Evolutionary conservation across 2,797 vertebrate species (phyloP).

Genomic region (Gymnothorax javanicus): DNA sequence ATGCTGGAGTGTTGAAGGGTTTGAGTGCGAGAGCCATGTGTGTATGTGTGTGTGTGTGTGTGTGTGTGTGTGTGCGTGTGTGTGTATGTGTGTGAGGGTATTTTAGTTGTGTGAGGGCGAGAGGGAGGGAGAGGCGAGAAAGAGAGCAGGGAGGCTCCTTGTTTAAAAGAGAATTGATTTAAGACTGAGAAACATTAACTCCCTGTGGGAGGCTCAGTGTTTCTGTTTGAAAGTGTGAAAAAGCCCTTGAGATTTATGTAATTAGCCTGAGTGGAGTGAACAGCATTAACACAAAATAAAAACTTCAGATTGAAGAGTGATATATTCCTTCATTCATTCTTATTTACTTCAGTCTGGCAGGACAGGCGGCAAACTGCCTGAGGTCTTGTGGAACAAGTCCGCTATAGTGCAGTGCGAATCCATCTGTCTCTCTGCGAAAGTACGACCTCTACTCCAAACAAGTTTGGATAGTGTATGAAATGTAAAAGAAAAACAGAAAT

Average conservation of each 20-base stretch:
- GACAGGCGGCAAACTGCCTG: not conserved
- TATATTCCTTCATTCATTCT: not conserved
- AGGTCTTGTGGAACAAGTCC: not conserved
- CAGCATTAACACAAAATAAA: not conserved
- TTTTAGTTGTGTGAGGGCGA: not conserved
- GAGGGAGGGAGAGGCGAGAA: not conserved
- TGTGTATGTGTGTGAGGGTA: not conserved
- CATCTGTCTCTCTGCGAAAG: not conserved
- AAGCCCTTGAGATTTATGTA: not conserved
- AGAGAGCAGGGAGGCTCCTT: not conserved
- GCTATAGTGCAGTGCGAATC: not conserved
- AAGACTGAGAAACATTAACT: not conserved
- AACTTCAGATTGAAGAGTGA: conserved; percentile 1
- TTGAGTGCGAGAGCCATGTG: no score
- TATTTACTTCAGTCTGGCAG: not conserved
- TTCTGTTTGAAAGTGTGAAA: not conserved
- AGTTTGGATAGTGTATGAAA: no score
- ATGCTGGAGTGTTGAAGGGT: no score
- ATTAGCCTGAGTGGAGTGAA: not conserved
- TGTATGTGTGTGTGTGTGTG: conserved; percentile 9
- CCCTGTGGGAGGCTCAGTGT: not conserved
- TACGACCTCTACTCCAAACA: not conserved
- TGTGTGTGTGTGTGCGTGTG: not conserved
- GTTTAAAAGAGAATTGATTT: not conserved
- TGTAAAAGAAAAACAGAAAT: no score